A percentile compares a stretch with the other conserved stretches of the same genome.
Conservation (phyloP, 2,888 invertebrate species). For the Melangyna quadrimaculata region DNA sequence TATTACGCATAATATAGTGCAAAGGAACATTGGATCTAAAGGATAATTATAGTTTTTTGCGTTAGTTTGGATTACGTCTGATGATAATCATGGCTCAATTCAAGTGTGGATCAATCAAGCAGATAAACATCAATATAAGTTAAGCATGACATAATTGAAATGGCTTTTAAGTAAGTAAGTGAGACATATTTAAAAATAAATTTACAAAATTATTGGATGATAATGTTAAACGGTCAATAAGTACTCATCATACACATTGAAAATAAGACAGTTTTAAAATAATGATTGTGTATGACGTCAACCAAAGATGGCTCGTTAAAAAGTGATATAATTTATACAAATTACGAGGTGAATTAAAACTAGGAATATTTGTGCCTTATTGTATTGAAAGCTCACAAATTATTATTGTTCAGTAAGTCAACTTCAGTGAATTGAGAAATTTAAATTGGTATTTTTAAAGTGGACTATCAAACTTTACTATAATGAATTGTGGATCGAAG, state of each 20-base stretch:
- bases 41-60: slow-evolving; percentile 54
- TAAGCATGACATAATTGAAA: slow-evolving; percentile 37
- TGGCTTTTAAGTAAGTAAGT: slow-evolving; percentile 54
- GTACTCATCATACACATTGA: slow-evolving; percentile 21
- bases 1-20: slow-evolving; percentile 37
- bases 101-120: slow-evolving; percentile 3
- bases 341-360: background rate
- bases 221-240: slow-evolving; percentile 18
- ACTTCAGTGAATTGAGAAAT: background rate
- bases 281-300: background rate
- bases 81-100: slow-evolving; percentile 50
- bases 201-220: slow-evolving; percentile 16
- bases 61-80: slow-evolving; percentile 40
- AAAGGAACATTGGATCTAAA: slow-evolving; percentile 31
- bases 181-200: slow-evolving; percentile 51
- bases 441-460: background rate
- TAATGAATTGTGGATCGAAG: background rate
- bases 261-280: background rate
- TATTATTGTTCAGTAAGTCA: background rate
- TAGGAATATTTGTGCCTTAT: background rate
- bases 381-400: no score
- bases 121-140: slow-evolving; percentile 28
- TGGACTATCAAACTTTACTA: background rate
- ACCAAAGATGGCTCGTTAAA: background rate
- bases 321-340: background rate